A percentile compares a stretch with the other conserved stretches of the same genome.
Conservation (phyloP, 1,140 invertebrate genomes). For the Bombus superbus region DNA sequence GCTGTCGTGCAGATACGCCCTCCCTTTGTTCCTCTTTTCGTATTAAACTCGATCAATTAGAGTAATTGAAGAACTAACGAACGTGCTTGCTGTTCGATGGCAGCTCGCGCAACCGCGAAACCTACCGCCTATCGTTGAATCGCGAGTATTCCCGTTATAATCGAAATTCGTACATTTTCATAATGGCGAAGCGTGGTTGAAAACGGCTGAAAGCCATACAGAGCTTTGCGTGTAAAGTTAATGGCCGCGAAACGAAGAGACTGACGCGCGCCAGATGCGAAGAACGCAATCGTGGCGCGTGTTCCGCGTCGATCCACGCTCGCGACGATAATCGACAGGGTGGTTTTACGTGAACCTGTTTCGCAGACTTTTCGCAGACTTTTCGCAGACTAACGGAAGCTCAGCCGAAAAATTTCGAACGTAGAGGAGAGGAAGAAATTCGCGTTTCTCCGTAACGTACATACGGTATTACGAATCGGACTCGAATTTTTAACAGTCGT, state of each 20-base stretch:
- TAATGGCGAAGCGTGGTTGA: neutral
- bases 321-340: neutral
- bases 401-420: too few species aligned
- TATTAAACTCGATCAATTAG: conserved; percentile 43
- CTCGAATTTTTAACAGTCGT: too few species aligned
- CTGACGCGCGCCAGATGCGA: neutral
- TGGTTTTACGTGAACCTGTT: neutral
- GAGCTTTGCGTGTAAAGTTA: neutral
- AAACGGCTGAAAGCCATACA: too few species aligned
- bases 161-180: conserved; percentile 34
- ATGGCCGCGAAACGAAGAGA: neutral
- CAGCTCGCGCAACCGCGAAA: too few species aligned
- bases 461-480: too few species aligned
- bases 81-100: conserved; percentile 12
- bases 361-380: neutral
- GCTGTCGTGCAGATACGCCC: neutral
- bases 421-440: too few species aligned
- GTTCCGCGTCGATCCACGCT: neutral
- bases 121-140: conserved; percentile 1
- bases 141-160: conserved; percentile 1
- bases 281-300: neutral
- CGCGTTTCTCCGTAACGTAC: too few species aligned
- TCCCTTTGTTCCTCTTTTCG: neutral
- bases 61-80: conserved; percentile 48
- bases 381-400: neutral